Conservation (phyloP, 2,113 vertebrate species). For the Hemicordylus capensis region DNA sequence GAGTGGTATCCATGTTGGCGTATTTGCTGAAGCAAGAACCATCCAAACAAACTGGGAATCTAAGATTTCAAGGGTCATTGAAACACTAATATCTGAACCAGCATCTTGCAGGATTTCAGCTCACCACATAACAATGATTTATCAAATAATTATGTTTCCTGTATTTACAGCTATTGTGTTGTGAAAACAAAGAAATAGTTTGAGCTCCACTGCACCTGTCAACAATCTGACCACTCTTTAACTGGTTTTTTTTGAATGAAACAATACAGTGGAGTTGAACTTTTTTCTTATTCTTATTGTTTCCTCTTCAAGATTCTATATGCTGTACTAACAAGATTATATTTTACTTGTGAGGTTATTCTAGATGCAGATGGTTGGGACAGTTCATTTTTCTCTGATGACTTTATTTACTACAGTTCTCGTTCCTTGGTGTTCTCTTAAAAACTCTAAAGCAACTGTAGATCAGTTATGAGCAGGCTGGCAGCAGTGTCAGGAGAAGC, state of each 20-base stretch:
- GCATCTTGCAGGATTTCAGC: background rate
- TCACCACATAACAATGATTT: background rate
- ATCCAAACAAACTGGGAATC: background rate
- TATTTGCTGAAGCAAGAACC: background rate
- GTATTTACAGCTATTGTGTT: background rate
- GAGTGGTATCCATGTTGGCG: no score
- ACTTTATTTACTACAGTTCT: slow-evolving; percentile 60
- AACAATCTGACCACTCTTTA: slow-evolving; percentile 21
- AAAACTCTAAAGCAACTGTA: slow-evolving; percentile 67
- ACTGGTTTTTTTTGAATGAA: slow-evolving; percentile 16
- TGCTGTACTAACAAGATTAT: slow-evolving; percentile 52
- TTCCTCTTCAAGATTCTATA: slow-evolving; percentile 19
- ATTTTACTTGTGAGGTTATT: slow-evolving; percentile 64
- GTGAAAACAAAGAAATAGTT: background rate
- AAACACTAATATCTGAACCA: background rate
- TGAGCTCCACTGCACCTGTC: background rate
- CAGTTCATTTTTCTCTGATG: slow-evolving; percentile 41
- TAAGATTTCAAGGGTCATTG: background rate
- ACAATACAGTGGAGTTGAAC: slow-evolving; percentile 45
- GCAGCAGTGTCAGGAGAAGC: slow-evolving; percentile 50
- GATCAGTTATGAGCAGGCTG: slow-evolving; percentile 65
- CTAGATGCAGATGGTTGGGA: slow-evolving; percentile 59
- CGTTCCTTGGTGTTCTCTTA: slow-evolving; percentile 74
- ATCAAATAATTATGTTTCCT: background rate
- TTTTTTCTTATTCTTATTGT: slow-evolving; percentile 6